Percentiles rank a stretch among this genome's conserved stretches.
Evolutionary conservation across 1,140 invertebrate species (phyloP).

Genomic region (Drosophila tani): DNA sequence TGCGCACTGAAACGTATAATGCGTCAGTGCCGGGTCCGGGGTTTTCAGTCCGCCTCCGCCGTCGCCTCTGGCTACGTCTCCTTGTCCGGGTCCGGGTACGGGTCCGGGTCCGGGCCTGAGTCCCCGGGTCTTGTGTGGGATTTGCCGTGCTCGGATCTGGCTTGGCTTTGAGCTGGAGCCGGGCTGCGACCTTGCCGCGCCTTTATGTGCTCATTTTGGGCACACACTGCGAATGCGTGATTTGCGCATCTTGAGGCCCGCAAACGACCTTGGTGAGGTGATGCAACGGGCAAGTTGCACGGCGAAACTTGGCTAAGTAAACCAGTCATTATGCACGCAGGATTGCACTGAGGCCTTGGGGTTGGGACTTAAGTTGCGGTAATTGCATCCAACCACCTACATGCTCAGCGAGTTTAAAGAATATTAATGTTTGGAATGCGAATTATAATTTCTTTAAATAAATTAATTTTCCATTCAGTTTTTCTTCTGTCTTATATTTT

Average conservation of each 20-base stretch:
- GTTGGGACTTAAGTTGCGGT: neutral
- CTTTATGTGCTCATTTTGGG: slow-evolving; percentile 41
- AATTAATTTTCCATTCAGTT: too few relatives aligned
- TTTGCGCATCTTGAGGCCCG: slow-evolving; percentile 32
- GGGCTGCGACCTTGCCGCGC: slow-evolving; percentile 41
- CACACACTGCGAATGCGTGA: slow-evolving; percentile 67
- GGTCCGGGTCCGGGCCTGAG: slow-evolving; percentile 1
- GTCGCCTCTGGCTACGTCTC: slow-evolving; percentile 4
- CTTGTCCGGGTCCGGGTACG: slow-evolving; percentile 1
- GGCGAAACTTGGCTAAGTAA: neutral
- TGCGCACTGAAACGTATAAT: slow-evolving; percentile 77
- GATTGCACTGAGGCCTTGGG: neutral
- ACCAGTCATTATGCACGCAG: slow-evolving; percentile 5
- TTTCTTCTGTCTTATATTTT: too few relatives aligned
- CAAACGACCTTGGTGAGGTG: slow-evolving; percentile 22
- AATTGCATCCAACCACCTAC: neutral
- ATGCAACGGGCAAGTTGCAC: slow-evolving; percentile 8
- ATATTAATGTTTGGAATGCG: neutral
- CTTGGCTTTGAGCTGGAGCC: slow-evolving; percentile 34
- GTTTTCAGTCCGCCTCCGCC: slow-evolving; percentile 26
- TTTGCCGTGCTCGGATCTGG: slow-evolving; percentile 11
- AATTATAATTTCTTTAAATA: too few relatives aligned
- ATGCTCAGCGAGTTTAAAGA: neutral
- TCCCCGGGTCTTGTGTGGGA: slow-evolving; percentile 13
- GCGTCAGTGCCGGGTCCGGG: slow-evolving; percentile 56